Base-by-base conservation (phyloP, 2,888 invertebrate species). In the Thysanoteuthis rhombus region DNA sequence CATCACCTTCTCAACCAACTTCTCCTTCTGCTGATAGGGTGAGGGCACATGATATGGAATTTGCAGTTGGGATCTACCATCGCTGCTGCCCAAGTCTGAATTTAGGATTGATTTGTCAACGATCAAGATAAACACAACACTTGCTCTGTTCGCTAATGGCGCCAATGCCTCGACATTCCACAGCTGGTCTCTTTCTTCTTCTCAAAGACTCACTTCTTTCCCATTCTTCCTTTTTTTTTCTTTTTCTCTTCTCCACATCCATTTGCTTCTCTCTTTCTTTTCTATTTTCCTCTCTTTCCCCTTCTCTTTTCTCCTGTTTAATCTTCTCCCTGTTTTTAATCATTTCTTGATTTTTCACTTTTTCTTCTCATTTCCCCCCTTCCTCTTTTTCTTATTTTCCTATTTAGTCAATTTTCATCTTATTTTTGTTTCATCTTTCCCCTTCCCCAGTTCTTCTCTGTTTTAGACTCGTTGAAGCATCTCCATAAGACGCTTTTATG, bases 101-200 rank as follows among this genome's bases (percentile, higher is more conserved):
- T 75, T 75, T 75, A 75, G 75, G 75, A 75, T 75, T 75, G 75
- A 75, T 75, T 75, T 75, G 75, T 75, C 75, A 75, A 75, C n/a
- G n/a, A 75, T 75, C 75, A 75, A 75, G 75, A 75, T 75, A 75
- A n/a, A n/a, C n/a, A 75, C 75, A 75, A 36, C 75, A 16, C 16
- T 75, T 75, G 75, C n/a, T 75, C 75, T 75, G 75, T 75, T 75
- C 8, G 12, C 16, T 75, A 75, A 75, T 75, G 75, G 75, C 75
- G 75, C 75, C 75, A 75, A 75, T 75, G 75, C 75, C 75, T 19
- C 16, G 36, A 75, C 75, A 75, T 75, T 75, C 75, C 75, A 75
- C 75, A 75, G 75, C 75, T 75, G 75, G 75, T 75, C 75, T 36
- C 36, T n/a, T 36, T 75, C 75, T 36, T 75, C 75, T 75, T 36